Conservation (phyloP, 2,113 vertebrate genomes). For the Asarcornis scutulata region DNA sequence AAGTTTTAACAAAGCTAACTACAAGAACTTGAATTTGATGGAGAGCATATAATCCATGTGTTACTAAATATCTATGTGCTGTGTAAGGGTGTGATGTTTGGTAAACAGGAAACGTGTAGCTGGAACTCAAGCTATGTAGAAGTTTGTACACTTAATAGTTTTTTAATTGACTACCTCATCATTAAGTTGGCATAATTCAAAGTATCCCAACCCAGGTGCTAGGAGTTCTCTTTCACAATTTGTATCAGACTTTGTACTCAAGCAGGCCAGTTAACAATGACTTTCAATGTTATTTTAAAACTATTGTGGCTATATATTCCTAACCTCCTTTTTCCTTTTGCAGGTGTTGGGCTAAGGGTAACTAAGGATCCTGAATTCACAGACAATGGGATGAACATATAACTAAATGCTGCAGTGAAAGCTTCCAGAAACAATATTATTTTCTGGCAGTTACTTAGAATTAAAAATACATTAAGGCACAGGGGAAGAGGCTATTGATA, state of each 20-base stretch:
- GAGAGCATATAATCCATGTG: background rate
- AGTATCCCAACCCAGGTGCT: background rate
- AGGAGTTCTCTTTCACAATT: background rate
- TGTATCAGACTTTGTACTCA: background rate
- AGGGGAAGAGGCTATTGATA: constrained; percentile 45
- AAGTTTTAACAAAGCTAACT: background rate
- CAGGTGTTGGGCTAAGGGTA: background rate
- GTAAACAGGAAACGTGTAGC: background rate
- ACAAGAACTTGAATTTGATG: background rate
- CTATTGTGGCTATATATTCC: background rate
- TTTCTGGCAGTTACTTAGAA: constrained; percentile 47
- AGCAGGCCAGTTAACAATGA: background rate
- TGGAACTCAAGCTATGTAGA: background rate
- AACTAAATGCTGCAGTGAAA: constrained; percentile 46
- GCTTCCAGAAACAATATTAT: constrained; percentile 50
- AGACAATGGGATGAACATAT: background rate
- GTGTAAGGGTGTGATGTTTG: background rate
- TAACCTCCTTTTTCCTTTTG: background rate
- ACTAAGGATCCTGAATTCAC: constrained; percentile 4
- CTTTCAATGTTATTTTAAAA: background rate
- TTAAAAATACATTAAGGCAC: constrained; percentile 65
- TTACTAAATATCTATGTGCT: background rate
- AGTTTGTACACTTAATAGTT: background rate
- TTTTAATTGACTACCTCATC: background rate
- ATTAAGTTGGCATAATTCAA: background rate